Percentiles rank a stretch among this genome's conserved stretches.
Evolutionary conservation across 1,140 invertebrate species (phyloP).

Genomic region (Gryon sp.): DNA sequence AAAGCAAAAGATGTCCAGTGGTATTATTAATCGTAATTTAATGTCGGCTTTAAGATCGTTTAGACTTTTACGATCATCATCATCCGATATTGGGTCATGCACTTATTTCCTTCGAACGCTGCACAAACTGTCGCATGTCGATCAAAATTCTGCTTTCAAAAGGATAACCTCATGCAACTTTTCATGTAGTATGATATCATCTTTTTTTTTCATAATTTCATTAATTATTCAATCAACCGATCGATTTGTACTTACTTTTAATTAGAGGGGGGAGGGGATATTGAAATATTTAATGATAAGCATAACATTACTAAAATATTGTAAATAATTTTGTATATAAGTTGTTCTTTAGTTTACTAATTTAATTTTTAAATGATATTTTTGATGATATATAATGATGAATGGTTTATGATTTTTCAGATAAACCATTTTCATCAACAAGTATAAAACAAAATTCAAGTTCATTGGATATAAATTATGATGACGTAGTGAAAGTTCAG

Average conservation of each 20-base stretch:
- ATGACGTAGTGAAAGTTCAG: conserved; percentile 72
- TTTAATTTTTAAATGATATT: neutral
- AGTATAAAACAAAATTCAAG: conserved; percentile 40
- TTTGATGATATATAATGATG: neutral
- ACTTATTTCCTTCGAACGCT: neutral
- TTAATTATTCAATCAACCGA: conserved; percentile 19
- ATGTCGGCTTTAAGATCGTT: too few species aligned
- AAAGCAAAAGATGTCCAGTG: too few species aligned
- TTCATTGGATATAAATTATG: conserved; percentile 67
- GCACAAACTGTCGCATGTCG: neutral
- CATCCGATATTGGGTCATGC: neutral
- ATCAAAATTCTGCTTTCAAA: neutral
- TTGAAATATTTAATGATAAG: neutral
- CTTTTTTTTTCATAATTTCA: neutral
- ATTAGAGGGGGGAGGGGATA: too few species aligned
- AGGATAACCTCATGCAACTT: conserved; percentile 5
- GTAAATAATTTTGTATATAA: too few species aligned
- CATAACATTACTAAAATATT: neutral
- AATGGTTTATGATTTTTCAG: conserved; percentile 3
- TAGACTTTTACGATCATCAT: neutral
- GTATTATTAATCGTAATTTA: too few species aligned
- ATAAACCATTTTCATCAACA: conserved; percentile 4
- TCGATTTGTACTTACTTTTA: too few species aligned
- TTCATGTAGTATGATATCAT: neutral
- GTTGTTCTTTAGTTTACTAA: neutral